Evolutionary conservation across 2,888 invertebrate genomes (phyloP).

Genomic region (Acrobasis repandana): DNA sequence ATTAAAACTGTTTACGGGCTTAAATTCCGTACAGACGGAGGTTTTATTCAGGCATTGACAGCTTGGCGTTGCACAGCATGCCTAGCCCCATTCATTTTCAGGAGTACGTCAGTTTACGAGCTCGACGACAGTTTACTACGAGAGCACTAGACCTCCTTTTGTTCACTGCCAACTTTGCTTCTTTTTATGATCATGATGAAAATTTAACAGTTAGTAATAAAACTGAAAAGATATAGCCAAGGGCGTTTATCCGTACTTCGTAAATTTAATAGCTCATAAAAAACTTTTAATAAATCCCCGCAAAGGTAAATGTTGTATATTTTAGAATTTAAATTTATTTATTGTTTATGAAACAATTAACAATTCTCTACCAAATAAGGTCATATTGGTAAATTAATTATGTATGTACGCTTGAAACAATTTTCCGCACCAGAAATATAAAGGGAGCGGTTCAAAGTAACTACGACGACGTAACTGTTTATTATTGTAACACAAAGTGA

Average conservation of each 20-base stretch:
- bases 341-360: neutral
- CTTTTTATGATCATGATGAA: constrained; percentile 53
- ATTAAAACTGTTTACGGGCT: constrained; percentile 58
- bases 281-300: neutral
- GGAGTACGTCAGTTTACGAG: constrained; percentile 63
- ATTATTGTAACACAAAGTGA: constrained; percentile 40
- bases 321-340: neutral
- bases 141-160: constrained; percentile 64
- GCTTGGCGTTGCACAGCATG: constrained; percentile 40
- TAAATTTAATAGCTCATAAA: constrained; percentile 6
- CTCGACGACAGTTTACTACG: constrained; percentile 58
- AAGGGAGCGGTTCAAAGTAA: constrained; percentile 25
- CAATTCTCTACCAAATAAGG: neutral
- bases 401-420: constrained; percentile 7
- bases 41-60: constrained; percentile 52
- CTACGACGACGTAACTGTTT: constrained; percentile 35
- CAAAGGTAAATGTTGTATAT: neutral
- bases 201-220: constrained; percentile 56
- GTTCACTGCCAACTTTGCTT: constrained; percentile 53
- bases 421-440: constrained; percentile 10
- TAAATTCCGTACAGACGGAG: constrained; percentile 38
- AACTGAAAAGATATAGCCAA: constrained; percentile 39
- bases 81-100: constrained; percentile 56
- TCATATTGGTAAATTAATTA: constrained; percentile 3
- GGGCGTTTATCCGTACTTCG: constrained; percentile 15